Base-by-base conservation (phyloP, 2,888 invertebrate genomes). In the Lithosia quadra region DNA sequence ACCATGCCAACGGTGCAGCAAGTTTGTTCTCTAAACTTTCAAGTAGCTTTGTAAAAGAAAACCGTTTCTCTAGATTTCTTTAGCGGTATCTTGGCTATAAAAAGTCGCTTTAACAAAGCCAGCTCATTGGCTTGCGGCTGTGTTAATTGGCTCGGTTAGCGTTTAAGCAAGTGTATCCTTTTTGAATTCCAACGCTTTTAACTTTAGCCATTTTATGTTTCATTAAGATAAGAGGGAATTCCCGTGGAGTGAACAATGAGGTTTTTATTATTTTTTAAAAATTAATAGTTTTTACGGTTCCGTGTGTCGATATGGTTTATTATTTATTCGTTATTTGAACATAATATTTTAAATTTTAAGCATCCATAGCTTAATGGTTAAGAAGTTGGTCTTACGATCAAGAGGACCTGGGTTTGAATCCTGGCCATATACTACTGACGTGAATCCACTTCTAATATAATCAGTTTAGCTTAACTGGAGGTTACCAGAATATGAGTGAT, bases 61-160 rank as follows among this genome's bases (percentile, higher is more conserved):
- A 21, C 22, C 24, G 68, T 69, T 75, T 68, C 61, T 73, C 70
- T 74, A 10, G 49, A 62, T 64, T 68, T 79, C 73, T 72, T 79
- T 63, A 65, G 63, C 63, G 39, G 71, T 74, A 66, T 76, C 79
- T 81, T 72, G 43, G 64, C 63, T 71, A 64, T 73, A 76, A 76
- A 76, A 76, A 68, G 67, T 69, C 65, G 71, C 71, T 76, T 76
- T 60, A 65, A 73, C 76, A 75, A 74, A 79, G 77, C 79, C 53
- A 55, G 63, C 67, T 81, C 77, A 80, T 80, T 81, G 79, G 75
- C 81, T 71, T 69, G 76, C 68, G 79, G 73, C 69, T 43, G 68
- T 73, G 77, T 77, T 80, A 80, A 80, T 80, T 80, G 79, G 75
- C 66, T 55, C 39, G 65, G 67, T 72, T 76, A 73, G 63, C 72